Conservation (phyloP, 2,888 invertebrate genomes). For the Tetrapedia diversipes region DNA sequence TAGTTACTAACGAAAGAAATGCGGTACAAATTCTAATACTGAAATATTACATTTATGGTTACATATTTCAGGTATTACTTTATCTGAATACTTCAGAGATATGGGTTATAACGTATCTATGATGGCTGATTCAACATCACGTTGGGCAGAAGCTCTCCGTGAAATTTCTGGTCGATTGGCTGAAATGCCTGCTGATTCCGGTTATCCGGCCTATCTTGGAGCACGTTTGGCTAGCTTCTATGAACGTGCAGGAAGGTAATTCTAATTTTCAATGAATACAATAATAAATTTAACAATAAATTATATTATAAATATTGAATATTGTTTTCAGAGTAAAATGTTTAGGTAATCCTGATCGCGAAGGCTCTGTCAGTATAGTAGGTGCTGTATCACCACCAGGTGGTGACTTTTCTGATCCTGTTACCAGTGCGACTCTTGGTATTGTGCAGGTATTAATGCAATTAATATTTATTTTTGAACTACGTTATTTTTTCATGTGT, state of each 20-base stretch:
- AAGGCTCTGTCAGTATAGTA: slow-evolving; percentile 99
- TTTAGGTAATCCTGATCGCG: slow-evolving; percentile 98
- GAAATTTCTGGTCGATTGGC: slow-evolving; percentile 99
- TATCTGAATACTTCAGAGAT: slow-evolving; percentile 99
- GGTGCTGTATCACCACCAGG: slow-evolving; percentile 99
- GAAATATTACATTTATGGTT: neutral
- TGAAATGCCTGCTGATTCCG: slow-evolving; percentile 99
- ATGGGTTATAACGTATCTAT: slow-evolving; percentile 99
- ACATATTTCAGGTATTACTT: slow-evolving; percentile 91
- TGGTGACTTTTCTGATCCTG: slow-evolving; percentile 99
- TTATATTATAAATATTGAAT: slow-evolving; percentile 8
- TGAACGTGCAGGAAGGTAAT: slow-evolving; percentile 94
- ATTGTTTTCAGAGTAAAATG: slow-evolving; percentile 90
- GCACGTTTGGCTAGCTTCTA: slow-evolving; percentile 99
- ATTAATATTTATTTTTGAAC: slow-evolving; percentile 2
- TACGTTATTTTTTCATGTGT: neutral
- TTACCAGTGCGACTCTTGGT: slow-evolving; percentile 98
- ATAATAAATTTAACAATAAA: neutral
- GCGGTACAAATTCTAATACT: neutral
- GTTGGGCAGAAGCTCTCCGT: slow-evolving; percentile 99
- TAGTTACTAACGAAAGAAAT: neutral
- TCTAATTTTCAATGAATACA: neutral
- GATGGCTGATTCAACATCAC: slow-evolving; percentile 99
- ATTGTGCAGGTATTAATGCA: slow-evolving; percentile 90
- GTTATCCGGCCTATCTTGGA: slow-evolving; percentile 99